Base-by-base conservation (phyloP, 2,888 invertebrate genomes). In the Polia nebulosa region DNA sequence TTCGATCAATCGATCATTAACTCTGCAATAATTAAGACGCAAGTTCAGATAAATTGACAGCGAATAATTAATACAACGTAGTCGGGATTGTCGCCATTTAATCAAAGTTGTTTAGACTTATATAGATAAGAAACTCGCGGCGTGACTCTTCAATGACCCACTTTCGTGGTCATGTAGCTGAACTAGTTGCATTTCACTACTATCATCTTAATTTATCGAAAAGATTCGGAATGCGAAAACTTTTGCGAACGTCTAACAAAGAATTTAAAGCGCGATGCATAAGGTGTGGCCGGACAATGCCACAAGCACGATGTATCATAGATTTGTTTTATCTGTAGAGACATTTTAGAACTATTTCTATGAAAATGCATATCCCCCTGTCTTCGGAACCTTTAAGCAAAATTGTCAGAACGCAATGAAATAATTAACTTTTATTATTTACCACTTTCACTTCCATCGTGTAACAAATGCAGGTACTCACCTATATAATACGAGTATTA, bases 101-200 rank as follows among this genome's bases (percentile, higher is more conserved):
- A 60, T 60, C 53, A 34, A 69, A 85, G 77, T 87, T 87, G 87
- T 87, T 88, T 87, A 87, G 84, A 87, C 88, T 80, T 85, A 81
- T 78, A 78, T 51, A 87, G 90, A 88, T 90, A 91, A 90, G 87
- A 84, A 86, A 86, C 82, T 69, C 61, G 67, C 62, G 65, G 61
- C 71, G 81, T 85, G 87, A 85, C 85, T 86, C 85, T 84, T 81
- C 69, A 78, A 57, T 87, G 90, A 89, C 90, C 90, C 79, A 88
- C 81, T 88, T 89, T 84, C 85, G 76, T 84, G 74, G 57, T 76
- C 80, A 78, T 51, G 49, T 66, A 25, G 60, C 52, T 61, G 63
- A 62, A 76, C 67, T 51, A 57, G 62, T 62, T 76, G 74, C 78
- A 82, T 86, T 84, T 86, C 83, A 71, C 81, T 80, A 20, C 36